Evolutionary conservation across 2,797 vertebrate species (phyloP), one percentile per base, ranked within the genome.

Genomic region (Parambassis ranga): DNA sequence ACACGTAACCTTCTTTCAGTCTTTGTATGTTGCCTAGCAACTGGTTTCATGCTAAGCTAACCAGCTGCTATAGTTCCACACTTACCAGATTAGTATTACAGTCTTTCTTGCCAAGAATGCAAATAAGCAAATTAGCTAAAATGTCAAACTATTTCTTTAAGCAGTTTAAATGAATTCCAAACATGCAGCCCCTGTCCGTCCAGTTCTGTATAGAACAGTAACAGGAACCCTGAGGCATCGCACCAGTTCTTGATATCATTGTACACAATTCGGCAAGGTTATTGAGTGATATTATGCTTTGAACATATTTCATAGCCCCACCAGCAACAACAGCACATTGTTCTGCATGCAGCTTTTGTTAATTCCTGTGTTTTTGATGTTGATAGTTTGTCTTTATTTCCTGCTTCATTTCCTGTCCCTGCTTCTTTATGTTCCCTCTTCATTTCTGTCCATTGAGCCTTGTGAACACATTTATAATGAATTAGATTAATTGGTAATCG

Each of bases 401-500:
- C 14, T 1, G 8, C 49, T 70, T 33, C 27, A 59, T 64, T 78
- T 75, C 39, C 61, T 22, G 36, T 9, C 27, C 62, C 37, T 51
- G 19, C 30, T 50, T 58, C 15, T 48, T 26, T 1, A 6, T 36
- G 14, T 44, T 52, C 3, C 0, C 28, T 61, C 9, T 16, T 49
- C 9, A 10, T 62, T 70, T 71, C 39, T 58, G 48, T 53, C 18
- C 27, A 64, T 13, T 50, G 13, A 43, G 50, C 22, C 31, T 79
- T 68, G 43, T 38, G 37, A 71, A 59, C 47, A 41, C 30, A 51
- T 59, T 75, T 62, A 67, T 26, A 71, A 83, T 64, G 31, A 57
- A 64, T 77, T 60, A 0, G 11, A 79, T 76, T 74, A 71, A 81
- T 61, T 72, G 61, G 49, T 22, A 11, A 72, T 22, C 60, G 39